A percentile compares a stretch with the other conserved stretches of the same genome.
These are phyloP conservation scores for Larimichthys crocea DNA, from an alignment of 2,113 vertebrate genomes.

Conservation along the genomic window DNA sequence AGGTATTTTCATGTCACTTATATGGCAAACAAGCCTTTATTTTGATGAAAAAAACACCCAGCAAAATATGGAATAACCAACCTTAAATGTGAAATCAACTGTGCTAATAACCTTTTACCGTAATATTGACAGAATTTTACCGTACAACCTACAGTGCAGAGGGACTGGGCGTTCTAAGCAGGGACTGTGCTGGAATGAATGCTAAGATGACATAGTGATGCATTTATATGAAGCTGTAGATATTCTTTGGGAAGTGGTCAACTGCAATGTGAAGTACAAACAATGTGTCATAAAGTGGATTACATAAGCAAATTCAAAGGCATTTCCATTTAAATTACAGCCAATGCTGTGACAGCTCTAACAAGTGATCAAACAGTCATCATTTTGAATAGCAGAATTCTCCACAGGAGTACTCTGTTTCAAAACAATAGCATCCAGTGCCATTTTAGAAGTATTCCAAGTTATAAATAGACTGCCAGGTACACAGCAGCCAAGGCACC, in stretches of 20 bases:
- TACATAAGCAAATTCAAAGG: background rate
- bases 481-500: slow-evolving; percentile 54
- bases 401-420: background rate
- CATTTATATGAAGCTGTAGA: background rate
- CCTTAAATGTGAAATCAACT: no score
- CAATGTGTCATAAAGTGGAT: background rate
- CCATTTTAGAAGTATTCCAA: slow-evolving; percentile 45
- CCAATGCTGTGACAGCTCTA: background rate
- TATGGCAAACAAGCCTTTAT: no score
- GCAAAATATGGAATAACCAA: no score
- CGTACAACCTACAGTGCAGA: no score
- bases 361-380: background rate
- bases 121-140: no score
- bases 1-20: no score
- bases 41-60: no score
- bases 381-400: slow-evolving; percentile 16
- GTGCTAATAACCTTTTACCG: no score
- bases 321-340: slow-evolving; percentile 14
- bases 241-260: background rate
- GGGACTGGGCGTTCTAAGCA: background rate
- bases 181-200: background rate
- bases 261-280: background rate
- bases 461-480: slow-evolving; percentile 71
- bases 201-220: background rate
- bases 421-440: slow-evolving; percentile 48